Percentiles rank a stretch among this genome's conserved stretches.
phyloP scores from a whole-genome alignment of 1,140 invertebrate genomes.

The Bombus picipes region DNA sequence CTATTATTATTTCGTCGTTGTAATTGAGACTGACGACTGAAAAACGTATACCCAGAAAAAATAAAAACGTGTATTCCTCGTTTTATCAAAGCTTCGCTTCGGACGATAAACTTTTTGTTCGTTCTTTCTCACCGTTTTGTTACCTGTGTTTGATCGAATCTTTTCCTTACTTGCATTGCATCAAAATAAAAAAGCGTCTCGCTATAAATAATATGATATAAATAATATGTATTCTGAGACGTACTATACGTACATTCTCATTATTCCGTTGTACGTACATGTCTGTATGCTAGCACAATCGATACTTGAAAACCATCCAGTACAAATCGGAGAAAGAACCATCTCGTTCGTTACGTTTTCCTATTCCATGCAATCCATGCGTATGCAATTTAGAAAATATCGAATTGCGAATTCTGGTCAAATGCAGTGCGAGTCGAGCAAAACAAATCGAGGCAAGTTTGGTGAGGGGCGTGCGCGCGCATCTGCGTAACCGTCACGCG shows the following conservation, averaged over 20 bases:
- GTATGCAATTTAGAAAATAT: background rate
- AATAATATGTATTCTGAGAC: background rate
- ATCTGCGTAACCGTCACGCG: slow-evolving; percentile 29
- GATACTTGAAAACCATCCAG: background rate
- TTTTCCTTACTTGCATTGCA: background rate
- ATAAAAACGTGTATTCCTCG: background rate
- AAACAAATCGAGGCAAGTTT: slow-evolving; percentile 5
- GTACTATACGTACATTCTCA: background rate
- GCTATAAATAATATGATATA: background rate
- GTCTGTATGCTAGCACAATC: background rate
- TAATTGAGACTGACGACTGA: background rate
- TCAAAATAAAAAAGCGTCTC: too few species aligned
- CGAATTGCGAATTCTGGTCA: background rate
- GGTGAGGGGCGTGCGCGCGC: background rate
- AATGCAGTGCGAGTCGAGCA: background rate
- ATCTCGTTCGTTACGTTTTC: background rate
- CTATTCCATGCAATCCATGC: background rate
- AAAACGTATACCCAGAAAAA: background rate
- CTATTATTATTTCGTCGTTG: background rate
- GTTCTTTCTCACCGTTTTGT: background rate
- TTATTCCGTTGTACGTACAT: background rate
- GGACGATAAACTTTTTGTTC: background rate
- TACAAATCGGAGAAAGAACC: background rate
- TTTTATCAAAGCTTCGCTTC: background rate
- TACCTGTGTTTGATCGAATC: background rate